Evolutionary conservation across 2,888 invertebrate species (phyloP), one percentile per base, ranked within the genome.

Genomic region (Melangyna quadrimaculata): DNA sequence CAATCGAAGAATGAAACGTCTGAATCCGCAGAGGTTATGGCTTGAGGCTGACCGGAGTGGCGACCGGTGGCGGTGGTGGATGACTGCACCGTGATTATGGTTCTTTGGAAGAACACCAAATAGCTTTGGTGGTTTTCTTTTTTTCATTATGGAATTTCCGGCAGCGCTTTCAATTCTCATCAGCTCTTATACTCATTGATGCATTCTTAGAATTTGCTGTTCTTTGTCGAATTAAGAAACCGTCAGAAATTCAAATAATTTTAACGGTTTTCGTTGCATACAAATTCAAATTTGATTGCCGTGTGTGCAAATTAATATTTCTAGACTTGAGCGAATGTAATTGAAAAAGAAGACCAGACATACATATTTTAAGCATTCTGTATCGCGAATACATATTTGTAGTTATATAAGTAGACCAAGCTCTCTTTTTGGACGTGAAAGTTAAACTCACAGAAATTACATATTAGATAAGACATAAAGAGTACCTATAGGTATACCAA

Each of bases 111-210:
- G 69, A 53, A 55, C 8, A 7, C 14, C 51, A 37, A 59, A 37
- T 59, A 40, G 40, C 24, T 81, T 78, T 27, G 35, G 48, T 32
- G 43, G 24, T 32, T 63, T 53, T 17, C 5, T 9, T 57, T 77
- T n/a, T 77, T 61, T 73, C 32, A 51, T 59, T 45, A 55, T 53
- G 55, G 84, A 80, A 80, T 84, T 80, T 84, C 84, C 83, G 83
- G 78, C 78, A 74, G 32, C n/a, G 78, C 78, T 78, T 83, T 83
- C 63, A 48, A 40, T 70, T 78, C 78, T 73, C 63, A 73, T 73
- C 57, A 73, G 40, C 37, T 69, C 22, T 37, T 19, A 32, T 48
- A 48, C 51, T 48, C 63, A 59, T n/a, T 78, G 83, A 65, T 57
- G 29, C 63, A 43, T 84, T 84, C 84, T 35, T 69, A 75, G 83